Conservation (phyloP, 2,888 invertebrate genomes). For the Cryptocephalus moraei region DNA sequence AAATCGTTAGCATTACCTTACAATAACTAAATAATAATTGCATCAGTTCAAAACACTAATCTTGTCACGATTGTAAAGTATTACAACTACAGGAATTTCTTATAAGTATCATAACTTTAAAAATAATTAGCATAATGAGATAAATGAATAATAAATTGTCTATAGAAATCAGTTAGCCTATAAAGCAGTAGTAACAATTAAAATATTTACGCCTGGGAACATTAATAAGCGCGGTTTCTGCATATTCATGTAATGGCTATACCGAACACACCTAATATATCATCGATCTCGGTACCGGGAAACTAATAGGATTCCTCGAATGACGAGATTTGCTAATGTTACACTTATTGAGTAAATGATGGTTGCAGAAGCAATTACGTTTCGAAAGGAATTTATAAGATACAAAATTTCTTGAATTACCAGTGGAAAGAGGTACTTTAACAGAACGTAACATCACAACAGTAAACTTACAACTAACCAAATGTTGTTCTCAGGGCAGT, state of each 20-base stretch:
- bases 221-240: constrained; percentile 7
- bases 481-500: no score
- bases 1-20: background rate
- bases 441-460: no score
- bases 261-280: background rate
- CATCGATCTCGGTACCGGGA: background rate
- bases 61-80: constrained; percentile 13
- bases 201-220: constrained; percentile 9
- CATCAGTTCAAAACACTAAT: constrained; percentile 7
- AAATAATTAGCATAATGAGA: constrained; percentile 16
- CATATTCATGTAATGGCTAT: constrained; percentile 2
- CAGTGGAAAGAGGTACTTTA: no score
- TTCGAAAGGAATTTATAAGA: no score
- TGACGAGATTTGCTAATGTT: no score
- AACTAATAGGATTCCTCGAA: background rate
- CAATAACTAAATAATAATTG: constrained; percentile 12
- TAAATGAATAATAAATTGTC: constrained; percentile 13
- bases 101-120: constrained; percentile 9
- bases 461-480: no score
- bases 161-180: constrained; percentile 10
- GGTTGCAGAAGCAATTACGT: no score
- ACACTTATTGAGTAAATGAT: background rate
- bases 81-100: constrained; percentile 9
- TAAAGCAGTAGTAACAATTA: constrained; percentile 13
- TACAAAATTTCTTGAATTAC: no score